Conservation (phyloP, 2,797 vertebrate species). For the Hapalemur alaotrensis region DNA sequence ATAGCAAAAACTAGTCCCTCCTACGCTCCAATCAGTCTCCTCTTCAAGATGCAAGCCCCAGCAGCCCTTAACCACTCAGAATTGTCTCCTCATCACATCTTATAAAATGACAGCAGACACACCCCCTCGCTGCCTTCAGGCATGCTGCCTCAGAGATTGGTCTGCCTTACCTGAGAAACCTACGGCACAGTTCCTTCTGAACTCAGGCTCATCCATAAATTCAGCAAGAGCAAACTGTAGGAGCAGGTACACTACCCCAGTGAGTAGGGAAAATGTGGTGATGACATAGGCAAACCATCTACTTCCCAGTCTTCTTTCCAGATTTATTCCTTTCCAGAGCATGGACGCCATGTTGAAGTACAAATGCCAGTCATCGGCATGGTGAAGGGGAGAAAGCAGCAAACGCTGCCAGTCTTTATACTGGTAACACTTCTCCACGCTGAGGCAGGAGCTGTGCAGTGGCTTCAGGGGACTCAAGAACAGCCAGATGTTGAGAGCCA, state of each 20-base stretch:
- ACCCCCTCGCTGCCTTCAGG: no score
- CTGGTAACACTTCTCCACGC: slow-evolving; percentile 89
- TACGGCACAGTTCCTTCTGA: slow-evolving; percentile 90
- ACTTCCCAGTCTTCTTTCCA: slow-evolving; percentile 91
- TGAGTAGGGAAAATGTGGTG: slow-evolving; percentile 91
- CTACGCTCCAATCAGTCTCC: neutral
- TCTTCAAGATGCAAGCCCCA: neutral
- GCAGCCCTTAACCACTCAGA: neutral
- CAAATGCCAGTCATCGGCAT: slow-evolving; percentile 93
- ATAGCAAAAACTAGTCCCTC: neutral
- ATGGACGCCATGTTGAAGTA: slow-evolving; percentile 98
- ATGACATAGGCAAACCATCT: slow-evolving; percentile 92
- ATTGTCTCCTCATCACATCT: neutral
- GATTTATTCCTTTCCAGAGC: slow-evolving; percentile 92
- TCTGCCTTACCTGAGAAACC: slow-evolving; percentile 94
- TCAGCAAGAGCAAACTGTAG: slow-evolving; percentile 87
- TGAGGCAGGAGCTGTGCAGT: slow-evolving; percentile 89
- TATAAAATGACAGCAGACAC: neutral
- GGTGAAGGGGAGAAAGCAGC: slow-evolving; percentile 93
- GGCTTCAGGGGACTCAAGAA: slow-evolving; percentile 90
- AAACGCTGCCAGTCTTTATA: slow-evolving; percentile 91
- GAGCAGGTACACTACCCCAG: slow-evolving; percentile 91
- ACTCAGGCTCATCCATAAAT: slow-evolving; percentile 86
- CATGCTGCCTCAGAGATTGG: neutral
- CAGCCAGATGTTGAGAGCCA: slow-evolving; percentile 92